Evolutionary conservation across 2,888 invertebrate genomes (phyloP), one percentile per base, ranked within the genome.

Genomic region (Apamea epomidion): DNA sequence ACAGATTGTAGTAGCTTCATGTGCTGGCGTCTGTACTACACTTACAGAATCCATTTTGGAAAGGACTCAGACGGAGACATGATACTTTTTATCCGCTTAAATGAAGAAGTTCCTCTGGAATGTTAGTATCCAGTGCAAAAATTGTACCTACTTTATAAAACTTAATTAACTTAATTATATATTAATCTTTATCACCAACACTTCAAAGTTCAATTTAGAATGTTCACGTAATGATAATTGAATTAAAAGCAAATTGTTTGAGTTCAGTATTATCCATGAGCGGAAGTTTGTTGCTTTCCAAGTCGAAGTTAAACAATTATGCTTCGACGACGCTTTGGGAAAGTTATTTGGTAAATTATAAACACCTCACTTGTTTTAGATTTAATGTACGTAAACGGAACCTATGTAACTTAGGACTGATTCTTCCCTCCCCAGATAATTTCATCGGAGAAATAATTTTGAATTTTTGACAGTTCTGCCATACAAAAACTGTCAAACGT

Each of bases 211-310:
- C 14, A 62, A 2, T 68, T 62, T 18, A 21, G 37, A 72, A 48
- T 67, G 72, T 60, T 60, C 25, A 32, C 29, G 45, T 81, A 76
- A 85, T 75, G 58, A 70, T 67, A 81, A 81, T 76, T 68, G 32
- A 84, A 81, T 84, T 76, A 75, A 74, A 84, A 78, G 73, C 83
- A 78, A 82, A 78, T 72, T 75, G 83, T 83, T 86, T 86, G 74
- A 67, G 75, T 86, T 84, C 32, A 65, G 67, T 62, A 64, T 67
- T 71, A 70, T n/a, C 48, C 42, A 6, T 73, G 79, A 51, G 74
- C 60, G 32, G 54, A 51, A 84, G 48, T 87, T 77, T 71, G 65
- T 71, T 72, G 51, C 48, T 75, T 60, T 37, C 25, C 58, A 76
- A 76, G 69, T 60, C 10, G 21, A 80, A 87, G 73, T 74, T 58